phyloP scores from a whole-genome alignment of 2,113 vertebrate species.

The Clupea harengus region DNA sequence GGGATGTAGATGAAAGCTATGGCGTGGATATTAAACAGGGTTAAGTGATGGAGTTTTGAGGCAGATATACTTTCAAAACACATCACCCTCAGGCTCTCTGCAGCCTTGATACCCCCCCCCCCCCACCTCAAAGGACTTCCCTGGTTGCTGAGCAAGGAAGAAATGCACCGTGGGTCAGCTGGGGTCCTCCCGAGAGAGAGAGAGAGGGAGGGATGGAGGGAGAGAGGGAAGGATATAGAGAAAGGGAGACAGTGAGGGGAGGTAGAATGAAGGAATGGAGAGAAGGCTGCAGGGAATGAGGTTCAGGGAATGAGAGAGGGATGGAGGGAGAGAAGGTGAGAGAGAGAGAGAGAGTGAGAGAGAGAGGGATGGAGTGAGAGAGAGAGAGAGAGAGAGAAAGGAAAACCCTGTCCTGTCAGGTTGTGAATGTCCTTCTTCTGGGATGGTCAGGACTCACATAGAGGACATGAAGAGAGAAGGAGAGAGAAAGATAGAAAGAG shows the following conservation, averaged over 20 bases:
- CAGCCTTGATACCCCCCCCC: not conserved
- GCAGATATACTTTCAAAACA: not conserved
- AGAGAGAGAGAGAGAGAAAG: not conserved
- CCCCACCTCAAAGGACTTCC: not conserved
- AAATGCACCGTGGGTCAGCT: constrained; percentile 24
- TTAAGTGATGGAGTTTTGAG: constrained; percentile 11
- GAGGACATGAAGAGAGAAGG: not conserved
- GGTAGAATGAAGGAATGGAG: constrained; percentile 23
- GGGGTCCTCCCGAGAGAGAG: constrained; percentile 5
- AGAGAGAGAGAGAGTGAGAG: not conserved
- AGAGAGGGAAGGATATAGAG: not conserved
- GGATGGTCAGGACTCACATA: no score
- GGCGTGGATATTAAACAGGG: not conserved
- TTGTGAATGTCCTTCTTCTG: no score
- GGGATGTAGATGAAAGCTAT: not conserved
- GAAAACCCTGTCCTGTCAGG: not conserved
- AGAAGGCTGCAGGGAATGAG: not conserved
- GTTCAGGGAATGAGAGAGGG: not conserved
- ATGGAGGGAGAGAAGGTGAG: not conserved
- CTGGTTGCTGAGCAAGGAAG: not conserved
- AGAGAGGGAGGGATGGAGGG: not conserved
- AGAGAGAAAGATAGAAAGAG: not conserved
- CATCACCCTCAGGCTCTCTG: not conserved
- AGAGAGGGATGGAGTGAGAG: not conserved
- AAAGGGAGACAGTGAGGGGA: constrained; percentile 16